phyloP scores from a whole-genome alignment of 2,113 vertebrate genomes.

The Ptilonorhynchus violaceus region DNA sequence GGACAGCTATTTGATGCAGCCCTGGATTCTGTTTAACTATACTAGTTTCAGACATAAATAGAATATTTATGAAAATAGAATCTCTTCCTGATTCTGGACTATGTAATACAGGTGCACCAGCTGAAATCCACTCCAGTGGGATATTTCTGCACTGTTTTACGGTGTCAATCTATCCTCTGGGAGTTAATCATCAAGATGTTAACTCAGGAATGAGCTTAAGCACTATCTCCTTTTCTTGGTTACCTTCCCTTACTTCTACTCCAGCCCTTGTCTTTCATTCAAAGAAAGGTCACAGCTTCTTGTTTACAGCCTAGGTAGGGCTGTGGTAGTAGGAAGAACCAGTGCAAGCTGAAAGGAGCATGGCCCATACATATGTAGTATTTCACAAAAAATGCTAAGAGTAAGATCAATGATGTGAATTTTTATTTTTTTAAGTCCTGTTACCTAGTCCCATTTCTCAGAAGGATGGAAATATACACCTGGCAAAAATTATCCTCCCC shows the following conservation, averaged over 20 bases:
- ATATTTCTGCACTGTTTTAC: background rate
- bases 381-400: background rate
- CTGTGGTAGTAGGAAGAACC: background rate
- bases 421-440: background rate
- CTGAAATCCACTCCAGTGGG: background rate
- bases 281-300: background rate
- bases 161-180: background rate
- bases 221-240: background rate
- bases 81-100: background rate
- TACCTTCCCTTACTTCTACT: background rate
- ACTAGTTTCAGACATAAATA: background rate
- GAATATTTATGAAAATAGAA: no score
- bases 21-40: background rate
- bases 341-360: fast-evolving
- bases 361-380: background rate
- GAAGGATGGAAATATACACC: background rate
- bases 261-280: background rate
- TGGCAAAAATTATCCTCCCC: background rate
- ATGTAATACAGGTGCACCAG: background rate
- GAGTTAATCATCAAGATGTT: background rate
- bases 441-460: background rate
- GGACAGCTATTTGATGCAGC: background rate
- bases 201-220: background rate
- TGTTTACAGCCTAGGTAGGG: background rate
- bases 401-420: background rate